Conservation (phyloP, 2,113 vertebrate genomes). For the Calyptomena viridis region DNA sequence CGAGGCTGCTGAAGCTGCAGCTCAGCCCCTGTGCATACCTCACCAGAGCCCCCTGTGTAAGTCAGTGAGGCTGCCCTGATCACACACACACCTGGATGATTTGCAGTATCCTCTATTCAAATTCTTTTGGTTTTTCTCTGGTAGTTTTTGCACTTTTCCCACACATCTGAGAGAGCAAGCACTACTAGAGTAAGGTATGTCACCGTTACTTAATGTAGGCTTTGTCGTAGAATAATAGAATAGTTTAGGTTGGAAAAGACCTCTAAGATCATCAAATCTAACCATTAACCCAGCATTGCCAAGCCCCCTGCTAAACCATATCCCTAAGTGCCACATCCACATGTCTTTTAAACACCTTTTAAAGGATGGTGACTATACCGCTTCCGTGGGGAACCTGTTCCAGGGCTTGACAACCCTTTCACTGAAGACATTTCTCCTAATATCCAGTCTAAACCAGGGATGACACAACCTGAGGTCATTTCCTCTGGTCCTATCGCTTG, state of each 20-base stretch:
- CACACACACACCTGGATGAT: not conserved
- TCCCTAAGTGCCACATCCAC: not conserved
- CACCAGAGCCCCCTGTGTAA: not conserved
- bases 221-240: not conserved
- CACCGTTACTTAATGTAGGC: not conserved
- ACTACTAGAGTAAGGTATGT: not conserved
- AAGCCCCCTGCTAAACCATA: not conserved
- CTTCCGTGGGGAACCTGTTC: not conserved
- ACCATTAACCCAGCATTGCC: not conserved
- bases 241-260: not conserved
- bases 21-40: rapidly evolving
- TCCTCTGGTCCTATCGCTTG: not conserved
- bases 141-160: not conserved
- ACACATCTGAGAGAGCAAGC: not conserved
- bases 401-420: not conserved
- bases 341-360: not conserved
- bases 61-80: not conserved
- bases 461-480: not conserved
- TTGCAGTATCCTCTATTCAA: not conserved
- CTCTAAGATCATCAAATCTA: not conserved
- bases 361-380: not conserved
- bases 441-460: not conserved
- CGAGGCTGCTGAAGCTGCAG: not conserved
- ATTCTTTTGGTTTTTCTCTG: not conserved
- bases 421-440: not conserved